Evolutionary conservation across 2,113 vertebrate species (phyloP), one percentile per base, ranked within the genome.

Genomic region (Scomber japonicus): DNA sequence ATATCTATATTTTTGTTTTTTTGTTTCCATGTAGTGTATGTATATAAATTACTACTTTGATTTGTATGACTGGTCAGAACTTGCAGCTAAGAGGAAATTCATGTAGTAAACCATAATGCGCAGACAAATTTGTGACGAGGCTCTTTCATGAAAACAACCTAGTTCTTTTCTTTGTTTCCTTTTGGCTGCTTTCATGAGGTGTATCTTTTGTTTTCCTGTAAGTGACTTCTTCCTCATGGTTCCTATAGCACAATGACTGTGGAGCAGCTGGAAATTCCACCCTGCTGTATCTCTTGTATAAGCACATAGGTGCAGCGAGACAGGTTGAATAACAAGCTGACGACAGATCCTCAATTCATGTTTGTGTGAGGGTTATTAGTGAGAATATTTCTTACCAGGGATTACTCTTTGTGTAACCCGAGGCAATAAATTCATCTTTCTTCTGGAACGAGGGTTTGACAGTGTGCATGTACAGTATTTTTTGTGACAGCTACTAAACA

Each of bases 221-320:
- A 81, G 59, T 63, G 48, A 50, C 56, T 86, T 81, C 84, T 89
- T 90, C 82, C 86, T 88, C 16, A 54, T 84, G 53, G 27, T 51
- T 17, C 13, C 44, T 59, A 2, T 21, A 21, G 51, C 5, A 82
- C 84, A 86, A 78, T 70, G 49, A 35, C 57, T 1, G 44, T 15
- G 57, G 53, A 65, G 49, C 16, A 21, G 51, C 65, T 90, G 86
- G 88, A 91, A 90, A 89, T 91, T 91, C 90, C 92, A 84, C 63
- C 83, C 55, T 44, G 51, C 60, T 64, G 15, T 35, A 8, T 71
- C 11, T 35, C 56, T 27, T 13, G 12, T 35, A 27, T 27, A 19
- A 74, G 44, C 63, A 21, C 40, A 15, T 11, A 14, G 46, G 50
- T 2, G 44, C 65, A 15, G 14, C n/a, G 19, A 45, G 15, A 65